phyloP scores from a whole-genome alignment of 1,140 invertebrate species.

The Drosophila micromelanica region DNA sequence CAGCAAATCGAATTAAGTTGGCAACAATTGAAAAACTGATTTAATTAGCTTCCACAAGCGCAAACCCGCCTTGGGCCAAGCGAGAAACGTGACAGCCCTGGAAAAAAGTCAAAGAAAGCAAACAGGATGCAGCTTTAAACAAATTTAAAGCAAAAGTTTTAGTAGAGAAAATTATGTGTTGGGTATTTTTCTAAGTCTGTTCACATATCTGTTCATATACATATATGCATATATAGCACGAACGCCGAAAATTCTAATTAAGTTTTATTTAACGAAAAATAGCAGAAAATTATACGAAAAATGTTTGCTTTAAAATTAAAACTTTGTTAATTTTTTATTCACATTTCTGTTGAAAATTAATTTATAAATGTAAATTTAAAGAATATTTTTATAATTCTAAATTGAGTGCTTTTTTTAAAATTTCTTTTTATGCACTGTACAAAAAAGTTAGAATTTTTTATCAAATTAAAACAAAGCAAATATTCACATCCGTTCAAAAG shows the following conservation, averaged over 20 bases:
- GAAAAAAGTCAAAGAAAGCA: background rate
- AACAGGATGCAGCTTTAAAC: slow-evolving; percentile 4
- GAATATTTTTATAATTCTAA: no score
- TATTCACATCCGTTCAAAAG: no score
- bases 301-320: no score
- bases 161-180: background rate
- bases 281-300: no score
- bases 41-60: slow-evolving; percentile 45
- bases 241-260: background rate
- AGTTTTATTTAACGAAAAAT: no score
- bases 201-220: background rate
- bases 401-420: no score
- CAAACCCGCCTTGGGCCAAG: slow-evolving; percentile 1
- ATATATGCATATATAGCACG: background rate
- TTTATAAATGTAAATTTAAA: no score
- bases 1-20: slow-evolving; percentile 68
- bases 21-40: slow-evolving; percentile 65
- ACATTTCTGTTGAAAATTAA: no score
- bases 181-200: background rate
- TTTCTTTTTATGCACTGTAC: no score
- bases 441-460: no score
- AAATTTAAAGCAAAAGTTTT: background rate
- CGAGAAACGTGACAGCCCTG: slow-evolving; percentile 15
- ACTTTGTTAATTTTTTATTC: no score
- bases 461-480: no score